phyloP scores from a whole-genome alignment of 2,888 invertebrate species.

The Hyppa rectilinea region DNA sequence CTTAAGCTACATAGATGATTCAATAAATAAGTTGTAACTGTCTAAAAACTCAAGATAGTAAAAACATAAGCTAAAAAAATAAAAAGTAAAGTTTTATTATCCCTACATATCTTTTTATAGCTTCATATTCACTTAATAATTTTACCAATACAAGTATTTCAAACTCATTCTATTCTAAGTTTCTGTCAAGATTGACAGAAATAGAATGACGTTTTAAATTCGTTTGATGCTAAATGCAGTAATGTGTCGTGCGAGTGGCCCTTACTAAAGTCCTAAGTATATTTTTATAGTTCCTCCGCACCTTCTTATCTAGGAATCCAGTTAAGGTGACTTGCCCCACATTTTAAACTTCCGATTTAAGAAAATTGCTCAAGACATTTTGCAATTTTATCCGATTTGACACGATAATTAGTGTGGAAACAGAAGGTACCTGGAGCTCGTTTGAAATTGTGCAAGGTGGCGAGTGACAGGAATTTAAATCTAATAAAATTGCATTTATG shows the following conservation, averaged over 20 bases:
- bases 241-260: no score
- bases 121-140: no score
- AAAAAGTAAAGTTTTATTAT: no score
- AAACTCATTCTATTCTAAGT: no score
- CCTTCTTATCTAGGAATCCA: conserved; percentile 27
- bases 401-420: conserved; percentile 35
- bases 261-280: neutral
- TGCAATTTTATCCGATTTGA: conserved; percentile 39
- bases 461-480: neutral
- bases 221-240: neutral
- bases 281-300: conserved; percentile 22
- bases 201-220: neutral
- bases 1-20: no score
- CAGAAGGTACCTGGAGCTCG: conserved; percentile 19
- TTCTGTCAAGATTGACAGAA: no score
- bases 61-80: no score
- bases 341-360: conserved; percentile 54
- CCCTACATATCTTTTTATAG: no score
- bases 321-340: conserved; percentile 22
- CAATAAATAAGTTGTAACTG: no score
- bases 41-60: no score
- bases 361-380: conserved; percentile 30
- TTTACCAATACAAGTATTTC: no score
- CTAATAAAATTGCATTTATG: conserved; percentile 1
- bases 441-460: conserved; percentile 34